Percentiles rank a stretch among this genome's conserved stretches.
These are phyloP conservation scores for Acronicta alni DNA, from an alignment of 2,888 invertebrate species.

Conservation along the genomic window DNA sequence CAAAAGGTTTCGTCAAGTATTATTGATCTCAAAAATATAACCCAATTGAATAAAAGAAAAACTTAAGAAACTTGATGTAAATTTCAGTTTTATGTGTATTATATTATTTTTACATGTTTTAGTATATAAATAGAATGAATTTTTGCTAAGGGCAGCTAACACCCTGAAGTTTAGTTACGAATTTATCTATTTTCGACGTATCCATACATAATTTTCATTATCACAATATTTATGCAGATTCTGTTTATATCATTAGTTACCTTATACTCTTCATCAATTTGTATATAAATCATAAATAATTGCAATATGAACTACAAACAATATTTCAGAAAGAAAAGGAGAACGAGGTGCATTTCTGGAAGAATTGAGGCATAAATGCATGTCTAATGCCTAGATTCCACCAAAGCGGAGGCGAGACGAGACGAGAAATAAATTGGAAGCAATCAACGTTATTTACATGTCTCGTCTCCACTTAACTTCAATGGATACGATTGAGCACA, in stretches of 20 bases:
- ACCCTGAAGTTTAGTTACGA: conserved; percentile 2
- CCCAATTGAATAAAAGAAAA: background rate
- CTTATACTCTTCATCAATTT: background rate
- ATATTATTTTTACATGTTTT: background rate
- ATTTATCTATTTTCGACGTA: background rate
- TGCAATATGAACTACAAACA: no score
- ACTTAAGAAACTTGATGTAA: background rate
- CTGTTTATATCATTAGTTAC: conserved; percentile 23
- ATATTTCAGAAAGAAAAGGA: no score
- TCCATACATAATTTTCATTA: conserved; percentile 3
- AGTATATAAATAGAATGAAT: conserved; percentile 17
- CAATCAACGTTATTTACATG: no score
- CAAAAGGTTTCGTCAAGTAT: background rate
- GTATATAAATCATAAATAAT: no score
- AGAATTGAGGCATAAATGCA: no score
- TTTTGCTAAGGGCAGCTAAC: background rate
- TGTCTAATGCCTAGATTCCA: no score
- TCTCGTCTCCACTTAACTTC: no score
- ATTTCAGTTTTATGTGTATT: no score
- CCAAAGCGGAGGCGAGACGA: no score
- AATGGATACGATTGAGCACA: no score
- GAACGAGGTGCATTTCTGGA: no score
- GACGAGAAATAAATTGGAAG: no score
- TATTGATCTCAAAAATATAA: conserved; percentile 9
- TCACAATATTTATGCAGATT: conserved; percentile 6